A percentile compares a stretch with the other conserved stretches of the same genome.
These are phyloP conservation scores for Volucella inanis DNA, from an alignment of 2,888 invertebrate species.

Conservation along the genomic window DNA sequence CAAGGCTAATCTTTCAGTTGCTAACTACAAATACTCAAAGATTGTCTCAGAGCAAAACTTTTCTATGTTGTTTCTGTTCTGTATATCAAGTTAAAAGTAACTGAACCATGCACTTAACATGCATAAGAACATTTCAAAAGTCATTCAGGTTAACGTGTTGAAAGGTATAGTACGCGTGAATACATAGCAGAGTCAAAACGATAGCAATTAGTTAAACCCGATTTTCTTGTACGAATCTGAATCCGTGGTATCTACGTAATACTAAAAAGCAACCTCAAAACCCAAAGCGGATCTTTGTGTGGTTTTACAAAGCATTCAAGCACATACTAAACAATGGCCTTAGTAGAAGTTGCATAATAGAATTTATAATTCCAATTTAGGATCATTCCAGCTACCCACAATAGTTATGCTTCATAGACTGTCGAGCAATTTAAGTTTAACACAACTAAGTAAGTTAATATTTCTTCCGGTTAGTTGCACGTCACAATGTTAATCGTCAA, in stretches of 20 bases:
- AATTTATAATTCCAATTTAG: slow-evolving; percentile 50
- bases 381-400: slow-evolving; percentile 34
- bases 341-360: slow-evolving; percentile 43
- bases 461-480: slow-evolving; percentile 12
- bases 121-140: slow-evolving; percentile 50
- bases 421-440: background rate
- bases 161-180: background rate
- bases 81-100: slow-evolving; percentile 40
- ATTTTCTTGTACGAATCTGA: slow-evolving; percentile 35
- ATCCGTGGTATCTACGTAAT: background rate
- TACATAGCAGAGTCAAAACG: slow-evolving; percentile 11
- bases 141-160: slow-evolving; percentile 47
- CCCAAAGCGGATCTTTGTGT: slow-evolving; percentile 56
- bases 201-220: slow-evolving; percentile 30
- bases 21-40: background rate
- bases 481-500: slow-evolving; percentile 23
- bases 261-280: slow-evolving; percentile 47
- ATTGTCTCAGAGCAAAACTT: slow-evolving; percentile 47
- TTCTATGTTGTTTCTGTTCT: slow-evolving; percentile 7
- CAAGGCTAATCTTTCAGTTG: slow-evolving; percentile 52
- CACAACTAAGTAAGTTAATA: background rate
- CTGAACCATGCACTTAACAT: slow-evolving; percentile 35
- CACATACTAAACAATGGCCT: slow-evolving; percentile 13
- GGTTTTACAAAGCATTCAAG: slow-evolving; percentile 37
- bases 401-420: slow-evolving; percentile 39